Evolutionary conservation across 2,888 invertebrate genomes (phyloP).

Genomic region (Himalopsyche anomala): DNA sequence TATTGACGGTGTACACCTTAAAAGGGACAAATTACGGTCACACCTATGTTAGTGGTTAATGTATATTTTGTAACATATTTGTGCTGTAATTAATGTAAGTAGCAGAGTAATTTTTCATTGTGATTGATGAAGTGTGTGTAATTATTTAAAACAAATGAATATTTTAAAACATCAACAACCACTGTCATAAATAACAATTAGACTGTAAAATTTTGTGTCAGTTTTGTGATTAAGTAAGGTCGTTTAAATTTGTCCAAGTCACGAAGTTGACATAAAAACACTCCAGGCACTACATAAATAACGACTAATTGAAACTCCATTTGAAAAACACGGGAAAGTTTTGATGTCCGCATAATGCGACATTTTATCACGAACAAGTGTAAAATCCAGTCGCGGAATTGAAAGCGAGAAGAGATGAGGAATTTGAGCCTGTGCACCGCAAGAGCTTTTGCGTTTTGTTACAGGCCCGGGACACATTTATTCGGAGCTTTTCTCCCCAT

Average conservation of each 20-base stretch:
- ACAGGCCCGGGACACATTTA: slow-evolving; percentile 60
- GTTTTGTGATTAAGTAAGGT: no score
- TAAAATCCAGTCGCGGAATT: slow-evolving; percentile 30
- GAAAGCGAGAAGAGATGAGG: slow-evolving; percentile 2
- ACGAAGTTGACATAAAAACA: slow-evolving; percentile 27
- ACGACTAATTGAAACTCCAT: slow-evolving; percentile 40
- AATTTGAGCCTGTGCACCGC: slow-evolving; percentile 43
- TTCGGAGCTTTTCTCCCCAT: slow-evolving; percentile 57
- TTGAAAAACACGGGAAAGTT: slow-evolving; percentile 41
- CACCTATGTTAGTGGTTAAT: no score
- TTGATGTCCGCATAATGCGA: slow-evolving; percentile 38
- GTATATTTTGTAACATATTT: no score
- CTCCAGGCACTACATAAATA: slow-evolving; percentile 38
- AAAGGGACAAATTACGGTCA: no score
- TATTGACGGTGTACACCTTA: no score
- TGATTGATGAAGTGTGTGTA: no score
- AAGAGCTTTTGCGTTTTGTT: slow-evolving; percentile 56
- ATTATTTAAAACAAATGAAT: no score
- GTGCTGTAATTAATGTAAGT: no score
- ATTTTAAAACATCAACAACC: no score
- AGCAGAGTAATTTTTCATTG: no score
- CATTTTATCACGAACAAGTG: slow-evolving; percentile 42
- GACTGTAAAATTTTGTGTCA: no score
- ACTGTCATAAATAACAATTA: no score
- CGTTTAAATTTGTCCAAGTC: slow-evolving; percentile 4